Conservation (phyloP, 2,888 invertebrate species). For the Copidosoma aretas region DNA sequence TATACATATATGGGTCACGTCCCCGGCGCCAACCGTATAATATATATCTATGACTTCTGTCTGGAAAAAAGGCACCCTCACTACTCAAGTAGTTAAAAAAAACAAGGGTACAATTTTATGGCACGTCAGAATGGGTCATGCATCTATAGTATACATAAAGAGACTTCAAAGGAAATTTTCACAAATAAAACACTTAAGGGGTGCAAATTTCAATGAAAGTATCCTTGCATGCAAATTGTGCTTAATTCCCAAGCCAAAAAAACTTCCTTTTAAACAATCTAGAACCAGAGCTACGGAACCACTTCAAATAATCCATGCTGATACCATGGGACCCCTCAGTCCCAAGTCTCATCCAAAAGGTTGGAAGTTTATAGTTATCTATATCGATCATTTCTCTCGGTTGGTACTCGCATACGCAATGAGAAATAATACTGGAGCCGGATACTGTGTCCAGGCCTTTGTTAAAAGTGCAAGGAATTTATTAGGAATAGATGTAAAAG, state of each 20-base stretch:
- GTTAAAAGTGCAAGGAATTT: conserved; percentile 10
- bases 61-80: too few species aligned
- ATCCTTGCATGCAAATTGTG: conserved; percentile 44
- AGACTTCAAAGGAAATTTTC: conserved; percentile 24
- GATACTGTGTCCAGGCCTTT: conserved; percentile 15
- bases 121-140: conserved; percentile 46
- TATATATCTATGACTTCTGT: too few species aligned
- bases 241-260: conserved; percentile 41
- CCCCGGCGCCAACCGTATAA: too few species aligned
- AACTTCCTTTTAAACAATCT: conserved; percentile 37
- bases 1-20: too few species aligned
- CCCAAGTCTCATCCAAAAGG: conserved; percentile 34
- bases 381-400: conserved; percentile 42
- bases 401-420: conserved; percentile 40
- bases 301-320: conserved; percentile 41
- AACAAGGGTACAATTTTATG: conserved; percentile 40
- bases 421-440: conserved; percentile 30
- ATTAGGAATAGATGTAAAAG: conserved; percentile 10
- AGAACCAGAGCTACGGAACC: conserved; percentile 35
- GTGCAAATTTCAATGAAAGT: conserved; percentile 38
- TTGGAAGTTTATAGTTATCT: conserved; percentile 33
- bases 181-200: conserved; percentile 33
- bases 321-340: conserved; percentile 40
- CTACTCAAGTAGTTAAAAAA: too few species aligned
- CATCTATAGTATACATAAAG: conserved; percentile 35